Conservation (phyloP, 2,797 vertebrate genomes). For the Darevskia nairensis region DNA sequence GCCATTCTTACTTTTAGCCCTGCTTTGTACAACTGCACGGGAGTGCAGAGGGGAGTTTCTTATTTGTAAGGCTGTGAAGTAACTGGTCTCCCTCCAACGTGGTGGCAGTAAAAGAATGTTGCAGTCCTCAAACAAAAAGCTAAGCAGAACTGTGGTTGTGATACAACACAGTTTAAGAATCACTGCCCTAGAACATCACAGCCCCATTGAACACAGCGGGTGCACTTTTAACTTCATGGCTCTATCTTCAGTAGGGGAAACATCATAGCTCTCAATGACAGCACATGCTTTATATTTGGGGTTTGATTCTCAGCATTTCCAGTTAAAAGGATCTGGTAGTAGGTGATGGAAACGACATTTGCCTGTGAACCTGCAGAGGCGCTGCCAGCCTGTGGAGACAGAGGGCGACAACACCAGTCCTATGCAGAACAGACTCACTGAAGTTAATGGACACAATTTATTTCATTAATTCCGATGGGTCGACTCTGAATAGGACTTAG, state of each 20-base stretch:
- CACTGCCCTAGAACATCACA: not conserved
- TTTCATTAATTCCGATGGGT: too few relatives aligned
- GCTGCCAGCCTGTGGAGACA: not conserved
- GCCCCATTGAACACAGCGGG: not conserved
- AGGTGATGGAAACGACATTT: not conserved
- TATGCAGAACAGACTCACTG: not conserved
- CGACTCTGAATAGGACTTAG: too few relatives aligned
- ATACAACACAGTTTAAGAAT: not conserved
- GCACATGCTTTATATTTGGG: not conserved
- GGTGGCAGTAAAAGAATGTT: not conserved
- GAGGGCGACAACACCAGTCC: not conserved
- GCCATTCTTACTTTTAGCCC: not conserved
- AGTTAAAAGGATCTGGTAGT: not conserved
- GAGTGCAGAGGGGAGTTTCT: not conserved
- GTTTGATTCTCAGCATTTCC: not conserved
- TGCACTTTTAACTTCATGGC: not conserved
- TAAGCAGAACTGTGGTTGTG: not conserved
- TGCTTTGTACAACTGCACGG: not conserved
- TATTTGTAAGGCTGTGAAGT: not conserved
- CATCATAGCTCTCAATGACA: not conserved
- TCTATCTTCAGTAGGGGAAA: not conserved
- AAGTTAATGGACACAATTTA: too few relatives aligned
- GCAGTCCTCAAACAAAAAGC: not conserved
- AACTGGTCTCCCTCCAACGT: not conserved
- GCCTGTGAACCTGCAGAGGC: not conserved